phyloP scores from a whole-genome alignment of 1,140 invertebrate genomes.

The Drosophila ironensis region DNA sequence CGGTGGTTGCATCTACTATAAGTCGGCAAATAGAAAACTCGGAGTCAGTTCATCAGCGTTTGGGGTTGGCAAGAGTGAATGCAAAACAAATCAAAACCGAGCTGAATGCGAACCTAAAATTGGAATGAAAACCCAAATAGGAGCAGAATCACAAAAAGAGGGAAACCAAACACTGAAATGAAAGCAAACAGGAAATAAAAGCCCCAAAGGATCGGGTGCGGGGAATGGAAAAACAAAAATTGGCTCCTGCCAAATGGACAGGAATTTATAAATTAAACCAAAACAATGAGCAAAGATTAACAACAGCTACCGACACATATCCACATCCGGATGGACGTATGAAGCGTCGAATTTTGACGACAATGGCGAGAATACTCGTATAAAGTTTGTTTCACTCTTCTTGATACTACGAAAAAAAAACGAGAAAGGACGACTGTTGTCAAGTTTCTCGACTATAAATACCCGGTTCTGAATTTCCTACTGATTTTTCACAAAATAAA shows the following conservation, averaged over 20 bases:
- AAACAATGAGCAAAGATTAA: slow-evolving; percentile 77
- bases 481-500: no score
- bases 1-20: slow-evolving; percentile 6
- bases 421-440: no score
- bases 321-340: slow-evolving; percentile 9
- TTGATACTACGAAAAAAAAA: no score
- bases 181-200: slow-evolving; percentile 19
- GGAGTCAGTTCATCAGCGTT: slow-evolving; percentile 66
- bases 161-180: slow-evolving; percentile 39
- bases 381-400: slow-evolving; percentile 10
- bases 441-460: no score
- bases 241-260: slow-evolving; percentile 71
- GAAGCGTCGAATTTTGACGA: slow-evolving; percentile 32
- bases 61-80: no score
- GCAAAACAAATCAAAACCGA: slow-evolving; percentile 33
- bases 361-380: slow-evolving; percentile 55
- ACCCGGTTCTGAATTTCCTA: no score
- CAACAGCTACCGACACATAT: slow-evolving; percentile 51
- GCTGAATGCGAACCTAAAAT: slow-evolving; percentile 14
- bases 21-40: slow-evolving; percentile 31
- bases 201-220: slow-evolving; percentile 2
- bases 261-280: slow-evolving; percentile 80
- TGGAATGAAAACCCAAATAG: slow-evolving; percentile 29
- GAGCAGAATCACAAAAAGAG: slow-evolving; percentile 18
- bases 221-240: slow-evolving; percentile 60